Conservation (phyloP, 2,113 vertebrate species). For the Phalacrocorax aristotelis region DNA sequence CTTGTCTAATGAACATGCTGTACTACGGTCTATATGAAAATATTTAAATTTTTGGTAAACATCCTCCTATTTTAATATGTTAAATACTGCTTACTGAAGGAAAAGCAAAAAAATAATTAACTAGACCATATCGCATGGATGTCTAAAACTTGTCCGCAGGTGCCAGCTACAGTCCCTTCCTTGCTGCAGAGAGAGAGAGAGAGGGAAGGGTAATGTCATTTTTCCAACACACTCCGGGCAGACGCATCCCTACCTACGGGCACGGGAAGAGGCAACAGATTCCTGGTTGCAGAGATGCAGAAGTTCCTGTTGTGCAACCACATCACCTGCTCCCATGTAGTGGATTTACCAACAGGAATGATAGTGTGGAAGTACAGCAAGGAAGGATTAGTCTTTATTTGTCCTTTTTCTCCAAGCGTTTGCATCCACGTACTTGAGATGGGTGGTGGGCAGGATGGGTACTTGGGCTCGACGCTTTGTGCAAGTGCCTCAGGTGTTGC, state of each 20-base stretch:
- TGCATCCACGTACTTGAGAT: rapidly evolving
- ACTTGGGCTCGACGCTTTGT: too few relatives aligned
- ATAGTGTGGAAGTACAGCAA: not conserved
- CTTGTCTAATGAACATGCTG: not conserved
- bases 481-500: not conserved
- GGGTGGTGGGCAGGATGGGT: not conserved
- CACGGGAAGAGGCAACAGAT: not conserved
- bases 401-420: not conserved
- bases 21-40: not conserved
- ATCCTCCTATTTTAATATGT: not conserved
- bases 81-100: not conserved
- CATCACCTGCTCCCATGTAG: not conserved
- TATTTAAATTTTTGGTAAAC: not conserved
- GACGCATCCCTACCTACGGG: rapidly evolving
- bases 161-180: not conserved
- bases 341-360: not conserved
- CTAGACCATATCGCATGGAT: too few relatives aligned
- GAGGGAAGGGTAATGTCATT: not conserved
- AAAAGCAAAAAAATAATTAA: not conserved
- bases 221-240: not conserved
- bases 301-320: not conserved
- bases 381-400: not conserved
- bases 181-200: not conserved
- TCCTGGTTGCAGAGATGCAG: not conserved
- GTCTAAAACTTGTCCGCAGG: not conserved